A percentile compares a stretch with the other conserved stretches of the same genome.
Evolutionary conservation across 2,797 vertebrate genomes (phyloP).

Genomic region (Trachurus trachurus): DNA sequence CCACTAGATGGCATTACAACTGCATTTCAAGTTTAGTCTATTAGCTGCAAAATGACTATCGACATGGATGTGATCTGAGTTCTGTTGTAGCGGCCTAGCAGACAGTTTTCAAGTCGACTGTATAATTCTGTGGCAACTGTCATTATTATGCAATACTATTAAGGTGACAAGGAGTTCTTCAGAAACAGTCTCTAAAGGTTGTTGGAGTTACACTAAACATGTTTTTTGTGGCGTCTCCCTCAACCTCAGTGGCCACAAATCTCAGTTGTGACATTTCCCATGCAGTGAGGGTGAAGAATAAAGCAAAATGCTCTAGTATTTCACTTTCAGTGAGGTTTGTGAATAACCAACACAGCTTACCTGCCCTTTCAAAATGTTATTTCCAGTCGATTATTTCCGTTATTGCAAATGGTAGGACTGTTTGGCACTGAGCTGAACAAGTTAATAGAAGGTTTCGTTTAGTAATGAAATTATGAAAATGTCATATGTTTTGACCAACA

Average conservation of each 20-base stretch:
- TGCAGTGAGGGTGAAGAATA: neutral
- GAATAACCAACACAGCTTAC: neutral
- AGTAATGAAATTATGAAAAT: neutral
- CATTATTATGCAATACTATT: too few species aligned
- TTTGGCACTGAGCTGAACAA: neutral
- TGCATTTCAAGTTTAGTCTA: neutral
- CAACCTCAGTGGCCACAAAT: slow-evolving; percentile 44
- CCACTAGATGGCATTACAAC: slow-evolving; percentile 61
- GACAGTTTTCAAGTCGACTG: too few species aligned
- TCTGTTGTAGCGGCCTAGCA: too few species aligned
- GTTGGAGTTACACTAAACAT: neutral
- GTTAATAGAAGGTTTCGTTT: neutral
- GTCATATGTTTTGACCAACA: neutral
- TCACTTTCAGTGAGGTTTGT: slow-evolving; percentile 33
- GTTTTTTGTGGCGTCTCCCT: slow-evolving; percentile 31
- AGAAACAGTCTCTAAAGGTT: neutral
- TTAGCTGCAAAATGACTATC: neutral
- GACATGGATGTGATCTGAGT: too few species aligned
- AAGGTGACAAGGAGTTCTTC: too few species aligned
- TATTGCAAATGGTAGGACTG: neutral
- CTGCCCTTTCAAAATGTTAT: neutral
- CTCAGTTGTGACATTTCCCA: slow-evolving; percentile 13
- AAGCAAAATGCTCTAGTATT: slow-evolving; percentile 28
- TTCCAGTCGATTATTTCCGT: neutral
- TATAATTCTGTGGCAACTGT: neutral